Evolutionary conservation across 2,113 vertebrate species (phyloP), one percentile per base, ranked within the genome.

Genomic region (Zeus faber): DNA sequence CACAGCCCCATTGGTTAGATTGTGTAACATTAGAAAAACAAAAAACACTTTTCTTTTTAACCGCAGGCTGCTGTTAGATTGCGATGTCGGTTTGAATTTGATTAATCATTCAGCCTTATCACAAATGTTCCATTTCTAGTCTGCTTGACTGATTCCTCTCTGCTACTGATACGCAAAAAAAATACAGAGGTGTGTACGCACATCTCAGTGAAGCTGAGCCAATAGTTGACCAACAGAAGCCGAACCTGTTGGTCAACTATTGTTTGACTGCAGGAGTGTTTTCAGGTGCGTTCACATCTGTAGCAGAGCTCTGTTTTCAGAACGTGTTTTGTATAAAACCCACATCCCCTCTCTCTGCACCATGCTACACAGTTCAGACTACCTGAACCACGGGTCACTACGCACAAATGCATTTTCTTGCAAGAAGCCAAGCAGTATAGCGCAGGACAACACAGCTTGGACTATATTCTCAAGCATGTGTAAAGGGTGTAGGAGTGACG

Each of bases 301-400:
- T 16, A 41, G 45, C 31, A 41, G 18, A 63, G 54, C 8, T 51
- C 29, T 55, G 18, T 58, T 76, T 13, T 56, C n/a, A 48, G 54
- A 60, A 57, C n/a, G n/a, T n/a, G 35, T 29, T 50, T 41, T 64
- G 65, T 48, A 65, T 49, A 50, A 27, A 71, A 82, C 81, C 77
- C 82, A 86, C 82, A 74, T 85, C 82, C 81, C 65, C 37, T 80
- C 58, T 61, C 52, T 58, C 33, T 2, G 13, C 35, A 54, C 2
- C 20, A 37, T 33, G 40, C 21, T 27, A 18, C 11, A 23, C 17
- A n/a, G 47, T 64, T 71, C 2, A 40, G 45, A n/a, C 39, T 39
- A 59, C 40, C 37, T 63, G 74, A 37, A 40, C 51, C 55, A 53
- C 11, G 45, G n/a, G 21, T 14, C 25, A 20, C 21, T 52, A 18